Percentiles rank a stretch among this genome's conserved stretches.
Evolutionary conservation across 1,140 invertebrate species (phyloP).

Genomic region (Aphis gossypii): DNA sequence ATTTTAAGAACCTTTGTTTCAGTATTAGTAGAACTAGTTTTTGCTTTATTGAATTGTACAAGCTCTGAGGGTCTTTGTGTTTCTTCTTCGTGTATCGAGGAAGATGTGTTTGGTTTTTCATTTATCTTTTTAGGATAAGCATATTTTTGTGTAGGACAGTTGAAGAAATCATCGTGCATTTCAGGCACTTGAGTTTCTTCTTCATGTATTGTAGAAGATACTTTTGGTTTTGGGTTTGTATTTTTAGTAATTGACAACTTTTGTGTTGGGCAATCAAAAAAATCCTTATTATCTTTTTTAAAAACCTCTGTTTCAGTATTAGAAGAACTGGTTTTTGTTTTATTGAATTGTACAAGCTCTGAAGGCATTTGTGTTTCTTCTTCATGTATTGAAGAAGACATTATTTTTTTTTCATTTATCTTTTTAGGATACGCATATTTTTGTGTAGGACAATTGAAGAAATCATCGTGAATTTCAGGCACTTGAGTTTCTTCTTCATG

Average conservation of each 20-base stretch:
- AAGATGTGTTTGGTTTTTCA: not conserved
- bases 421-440: not conserved
- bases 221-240: not conserved
- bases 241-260: not conserved
- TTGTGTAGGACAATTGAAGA: conserved; percentile 37
- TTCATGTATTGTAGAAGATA: not conserved
- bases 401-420: not conserved
- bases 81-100: not conserved
- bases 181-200: not conserved
- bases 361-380: not conserved
- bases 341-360: not conserved
- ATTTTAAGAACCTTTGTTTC: not conserved
- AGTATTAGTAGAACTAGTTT: not conserved
- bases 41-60: not conserved
- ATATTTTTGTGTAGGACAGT: conserved; percentile 24
- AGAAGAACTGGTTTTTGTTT: not conserved
- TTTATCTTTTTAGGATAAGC: not conserved
- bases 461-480: not conserved
- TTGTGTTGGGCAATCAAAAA: conserved; percentile 31
- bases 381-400: not conserved
- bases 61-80: not conserved
- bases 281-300: conserved; percentile 5
- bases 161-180: conserved; percentile 29
- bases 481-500: not conserved
- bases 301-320: not conserved